Conservation (phyloP, 2,888 invertebrate species). For the Dasysyrphus albostriatus region DNA sequence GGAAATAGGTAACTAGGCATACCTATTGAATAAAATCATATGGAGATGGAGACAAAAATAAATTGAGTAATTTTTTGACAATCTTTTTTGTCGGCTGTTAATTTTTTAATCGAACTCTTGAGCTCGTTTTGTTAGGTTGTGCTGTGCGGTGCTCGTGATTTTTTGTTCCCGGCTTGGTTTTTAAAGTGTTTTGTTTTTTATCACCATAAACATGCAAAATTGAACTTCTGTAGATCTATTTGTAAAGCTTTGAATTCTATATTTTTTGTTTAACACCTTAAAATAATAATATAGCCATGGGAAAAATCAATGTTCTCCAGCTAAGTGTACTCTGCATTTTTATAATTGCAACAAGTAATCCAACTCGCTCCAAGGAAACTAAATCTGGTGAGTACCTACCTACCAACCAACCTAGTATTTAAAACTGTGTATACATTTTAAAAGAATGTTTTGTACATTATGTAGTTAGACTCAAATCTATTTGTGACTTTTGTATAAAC, state of each 20-base stretch:
- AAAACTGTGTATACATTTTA: background rate
- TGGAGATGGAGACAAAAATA: background rate
- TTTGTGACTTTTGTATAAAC: constrained; percentile 51
- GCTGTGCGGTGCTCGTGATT: background rate
- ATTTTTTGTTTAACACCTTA: background rate
- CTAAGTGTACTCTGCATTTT: constrained; percentile 32
- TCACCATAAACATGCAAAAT: constrained; percentile 23
- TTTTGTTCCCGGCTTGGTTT: background rate
- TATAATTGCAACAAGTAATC: constrained; percentile 56
- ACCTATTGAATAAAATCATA: background rate
- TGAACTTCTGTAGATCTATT: constrained; percentile 17
- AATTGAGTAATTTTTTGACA: constrained; percentile 44
- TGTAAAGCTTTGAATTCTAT: background rate
- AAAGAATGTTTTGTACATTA: background rate
- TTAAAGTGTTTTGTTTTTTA: constrained; percentile 10
- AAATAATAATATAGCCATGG: constrained; percentile 22
- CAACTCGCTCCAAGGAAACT: constrained; percentile 41
- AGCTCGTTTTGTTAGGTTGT: constrained; percentile 23
- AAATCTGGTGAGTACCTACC: constrained; percentile 52
- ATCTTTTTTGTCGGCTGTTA: constrained; percentile 20
- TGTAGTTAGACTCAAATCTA: constrained; percentile 22
- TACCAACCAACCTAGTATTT: background rate
- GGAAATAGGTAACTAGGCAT: background rate
- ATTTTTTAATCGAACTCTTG: constrained; percentile 30
- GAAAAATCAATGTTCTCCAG: constrained; percentile 29